A percentile compares a stretch with the other conserved stretches of the same genome.
Conservation (phyloP, 2,113 vertebrate genomes). For the Sarotherodon lohbergeri region DNA sequence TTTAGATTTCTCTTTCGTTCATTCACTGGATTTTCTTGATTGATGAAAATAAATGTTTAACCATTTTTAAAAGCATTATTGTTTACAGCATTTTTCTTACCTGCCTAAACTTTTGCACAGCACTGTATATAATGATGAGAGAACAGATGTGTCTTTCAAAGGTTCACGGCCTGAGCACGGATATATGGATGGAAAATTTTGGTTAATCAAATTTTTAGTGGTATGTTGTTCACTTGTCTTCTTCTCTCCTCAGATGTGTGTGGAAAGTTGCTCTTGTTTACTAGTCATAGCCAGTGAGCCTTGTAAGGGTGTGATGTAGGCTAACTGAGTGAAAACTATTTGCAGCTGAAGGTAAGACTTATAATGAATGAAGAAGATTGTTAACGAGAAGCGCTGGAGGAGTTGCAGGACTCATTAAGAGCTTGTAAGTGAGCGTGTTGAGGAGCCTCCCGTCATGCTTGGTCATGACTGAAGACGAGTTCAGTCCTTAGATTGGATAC, state of each 20-base stretch:
- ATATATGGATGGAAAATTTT: background rate
- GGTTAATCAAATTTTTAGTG: background rate
- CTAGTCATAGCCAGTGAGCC: background rate
- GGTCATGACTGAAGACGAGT: background rate
- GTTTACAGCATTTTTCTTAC: background rate
- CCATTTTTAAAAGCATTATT: background rate
- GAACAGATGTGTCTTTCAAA: background rate
- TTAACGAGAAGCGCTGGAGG: background rate
- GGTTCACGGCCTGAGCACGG: background rate
- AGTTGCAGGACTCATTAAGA: background rate
- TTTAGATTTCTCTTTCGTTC: background rate
- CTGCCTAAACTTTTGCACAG: background rate
- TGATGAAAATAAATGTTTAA: background rate
- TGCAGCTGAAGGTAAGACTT: background rate
- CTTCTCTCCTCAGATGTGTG: background rate
- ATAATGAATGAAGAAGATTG: background rate
- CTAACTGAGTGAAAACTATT: background rate
- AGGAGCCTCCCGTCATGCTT: background rate
- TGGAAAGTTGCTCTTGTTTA: background rate
- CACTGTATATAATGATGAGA: background rate
- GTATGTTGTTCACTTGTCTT: background rate
- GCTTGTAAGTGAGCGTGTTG: background rate
- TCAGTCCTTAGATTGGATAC: background rate
- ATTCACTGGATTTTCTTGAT: background rate
- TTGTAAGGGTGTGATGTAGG: background rate